Evolutionary conservation across 2,888 invertebrate genomes (phyloP).

Genomic region (Drosophila kanekoi): DNA sequence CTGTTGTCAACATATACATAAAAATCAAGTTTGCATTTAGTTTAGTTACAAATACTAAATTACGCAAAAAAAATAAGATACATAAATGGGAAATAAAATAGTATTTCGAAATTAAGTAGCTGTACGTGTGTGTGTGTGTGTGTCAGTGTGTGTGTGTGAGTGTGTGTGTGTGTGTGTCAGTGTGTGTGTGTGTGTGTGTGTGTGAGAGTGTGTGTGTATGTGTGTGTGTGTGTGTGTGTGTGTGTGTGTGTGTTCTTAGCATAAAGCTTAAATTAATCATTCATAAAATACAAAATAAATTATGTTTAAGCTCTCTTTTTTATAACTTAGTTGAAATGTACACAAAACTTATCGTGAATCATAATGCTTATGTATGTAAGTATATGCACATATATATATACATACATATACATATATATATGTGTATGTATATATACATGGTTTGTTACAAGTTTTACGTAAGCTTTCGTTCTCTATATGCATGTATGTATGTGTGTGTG

Average conservation of each 20-base stretch:
- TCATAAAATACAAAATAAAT: constrained; percentile 74
- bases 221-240: constrained; percentile 16
- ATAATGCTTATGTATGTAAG: constrained; percentile 42
- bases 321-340: constrained; percentile 73
- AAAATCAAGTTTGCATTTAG: too few relatives aligned
- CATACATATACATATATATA: background rate
- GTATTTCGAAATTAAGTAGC: constrained; percentile 70
- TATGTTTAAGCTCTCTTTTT: constrained; percentile 57
- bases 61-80: constrained; percentile 43
- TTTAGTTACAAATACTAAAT: constrained; percentile 30
- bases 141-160: constrained; percentile 22
- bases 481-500: constrained; percentile 21
- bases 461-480: constrained; percentile 48
- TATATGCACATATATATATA: constrained; percentile 1
- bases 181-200: constrained; percentile 16
- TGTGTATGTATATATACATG: constrained; percentile 38
- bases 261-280: constrained; percentile 57
- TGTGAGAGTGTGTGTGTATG: constrained; percentile 25
- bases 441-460: constrained; percentile 60
- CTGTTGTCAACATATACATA: constrained; percentile 76
- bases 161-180: too few relatives aligned
- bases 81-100: constrained; percentile 60
- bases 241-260: constrained; percentile 26
- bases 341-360: constrained; percentile 70
- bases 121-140: constrained; percentile 30